Conservation (phyloP, 2,113 vertebrate species). For the Pleuronectes platessa region DNA sequence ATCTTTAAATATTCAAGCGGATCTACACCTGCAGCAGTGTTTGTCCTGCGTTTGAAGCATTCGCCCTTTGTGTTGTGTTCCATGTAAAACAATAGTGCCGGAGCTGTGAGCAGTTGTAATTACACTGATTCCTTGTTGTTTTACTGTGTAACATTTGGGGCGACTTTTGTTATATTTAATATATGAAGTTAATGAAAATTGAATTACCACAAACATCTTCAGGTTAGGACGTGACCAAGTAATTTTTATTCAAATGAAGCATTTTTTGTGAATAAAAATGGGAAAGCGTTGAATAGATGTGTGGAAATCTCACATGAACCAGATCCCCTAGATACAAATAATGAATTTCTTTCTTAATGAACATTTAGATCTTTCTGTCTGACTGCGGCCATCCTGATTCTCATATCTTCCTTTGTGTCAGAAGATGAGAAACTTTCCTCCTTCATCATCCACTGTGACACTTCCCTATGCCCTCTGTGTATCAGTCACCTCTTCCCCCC, state of each 20-base stretch:
- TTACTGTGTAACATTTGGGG: constrained; percentile 43
- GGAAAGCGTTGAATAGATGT: constrained; percentile 3
- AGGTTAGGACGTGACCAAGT: not conserved
- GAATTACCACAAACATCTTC: not conserved
- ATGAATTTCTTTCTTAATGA: constrained; percentile 54
- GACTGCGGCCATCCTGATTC: constrained; percentile 28
- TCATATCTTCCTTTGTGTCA: constrained; percentile 47
- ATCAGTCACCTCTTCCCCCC: constrained; percentile 41
- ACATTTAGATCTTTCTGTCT: constrained; percentile 41
- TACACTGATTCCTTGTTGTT: constrained; percentile 53
- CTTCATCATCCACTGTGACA: constrained; percentile 32
- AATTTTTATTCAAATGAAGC: constrained; percentile 11
- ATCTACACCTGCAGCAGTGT: constrained; percentile 49
- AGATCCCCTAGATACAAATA: constrained; percentile 33
- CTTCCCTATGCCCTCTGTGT: constrained; percentile 46
- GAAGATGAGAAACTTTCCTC: constrained; percentile 59
- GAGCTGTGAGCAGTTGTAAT: constrained; percentile 49
- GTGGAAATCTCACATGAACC: not conserved
- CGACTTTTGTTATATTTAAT: constrained; percentile 26
- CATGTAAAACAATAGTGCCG: constrained; percentile 62
- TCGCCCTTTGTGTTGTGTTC: constrained; percentile 52
- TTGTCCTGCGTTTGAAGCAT: constrained; percentile 42
- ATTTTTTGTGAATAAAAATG: constrained; percentile 21
- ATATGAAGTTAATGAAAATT: constrained; percentile 15
- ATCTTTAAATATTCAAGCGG: constrained; percentile 56